phyloP scores from a whole-genome alignment of 2,797 vertebrate species.

The Poecilia wingei region DNA sequence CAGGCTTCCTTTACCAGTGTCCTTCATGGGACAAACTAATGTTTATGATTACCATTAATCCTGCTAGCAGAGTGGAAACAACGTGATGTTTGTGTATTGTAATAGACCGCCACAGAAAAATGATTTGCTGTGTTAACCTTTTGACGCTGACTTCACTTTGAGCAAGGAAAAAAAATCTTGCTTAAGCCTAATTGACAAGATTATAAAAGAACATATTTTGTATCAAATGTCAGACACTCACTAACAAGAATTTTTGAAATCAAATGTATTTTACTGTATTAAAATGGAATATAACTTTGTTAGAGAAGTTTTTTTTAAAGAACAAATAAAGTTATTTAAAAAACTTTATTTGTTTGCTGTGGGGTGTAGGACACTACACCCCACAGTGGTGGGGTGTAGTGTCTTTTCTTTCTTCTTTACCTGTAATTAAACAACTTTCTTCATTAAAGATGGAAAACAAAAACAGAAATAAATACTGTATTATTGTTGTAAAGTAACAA shows the following conservation, averaged over 20 bases:
- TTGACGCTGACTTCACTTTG: conserved; percentile 31
- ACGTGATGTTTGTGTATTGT: conserved; percentile 32
- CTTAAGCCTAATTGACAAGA: background rate
- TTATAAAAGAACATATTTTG: background rate
- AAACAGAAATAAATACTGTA: background rate
- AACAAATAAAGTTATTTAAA: background rate
- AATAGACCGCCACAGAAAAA: conserved; percentile 46
- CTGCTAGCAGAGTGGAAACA: conserved; percentile 52
- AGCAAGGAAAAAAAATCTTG: background rate
- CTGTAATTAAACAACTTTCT: background rate
- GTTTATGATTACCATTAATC: conserved; percentile 69
- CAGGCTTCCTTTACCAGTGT: conserved; percentile 60
- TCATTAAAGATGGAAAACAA: background rate
- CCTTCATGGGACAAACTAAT: conserved; percentile 66
- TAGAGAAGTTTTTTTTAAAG: background rate
- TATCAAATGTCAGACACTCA: background rate
- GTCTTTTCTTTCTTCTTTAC: background rate
- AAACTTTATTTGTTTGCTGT: too few relatives aligned
- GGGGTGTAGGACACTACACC: too few relatives aligned
- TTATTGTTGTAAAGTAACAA: background rate
- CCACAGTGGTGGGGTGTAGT: too few relatives aligned
- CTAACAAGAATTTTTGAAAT: background rate
- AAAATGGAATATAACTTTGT: background rate
- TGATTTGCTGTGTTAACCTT: conserved; percentile 41
- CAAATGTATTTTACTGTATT: background rate